A percentile compares a stretch with the other conserved stretches of the same genome.
These are phyloP conservation scores for Collichthys lucidus DNA, from an alignment of 2,113 vertebrate genomes.

Conservation along the genomic window DNA sequence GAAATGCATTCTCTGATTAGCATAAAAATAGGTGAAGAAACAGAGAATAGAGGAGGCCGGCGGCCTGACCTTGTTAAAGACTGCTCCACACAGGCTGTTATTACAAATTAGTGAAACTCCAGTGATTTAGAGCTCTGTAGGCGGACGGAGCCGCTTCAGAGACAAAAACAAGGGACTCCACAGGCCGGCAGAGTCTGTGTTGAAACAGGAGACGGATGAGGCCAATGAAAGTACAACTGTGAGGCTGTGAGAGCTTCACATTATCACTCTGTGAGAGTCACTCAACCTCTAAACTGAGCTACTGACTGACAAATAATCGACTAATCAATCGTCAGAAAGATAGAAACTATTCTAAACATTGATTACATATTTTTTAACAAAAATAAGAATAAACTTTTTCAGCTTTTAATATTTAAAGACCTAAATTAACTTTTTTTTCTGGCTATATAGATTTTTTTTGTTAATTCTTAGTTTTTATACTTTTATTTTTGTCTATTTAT, in stretches of 20 bases:
- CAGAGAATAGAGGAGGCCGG: slow-evolving; percentile 8
- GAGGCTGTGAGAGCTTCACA: not conserved
- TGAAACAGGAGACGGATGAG: slow-evolving; percentile 4
- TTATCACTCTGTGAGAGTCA: not conserved
- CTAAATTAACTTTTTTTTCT: too few species aligned
- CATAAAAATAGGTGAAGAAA: slow-evolving; percentile 50
- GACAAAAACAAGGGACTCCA: not conserved
- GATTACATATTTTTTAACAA: too few species aligned
- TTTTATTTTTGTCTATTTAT: too few species aligned
- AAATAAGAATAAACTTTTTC: too few species aligned
- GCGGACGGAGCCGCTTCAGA: slow-evolving; percentile 7
- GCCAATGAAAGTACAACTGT: not conserved
- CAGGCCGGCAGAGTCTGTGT: not conserved
- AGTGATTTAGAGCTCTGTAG: slow-evolving; percentile 31
- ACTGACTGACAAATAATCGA: not conserved
- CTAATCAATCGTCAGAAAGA: too few species aligned
- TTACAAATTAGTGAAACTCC: slow-evolving; percentile 40
- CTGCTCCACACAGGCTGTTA: slow-evolving; percentile 40
- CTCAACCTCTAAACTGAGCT: not conserved
- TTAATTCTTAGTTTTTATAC: too few species aligned
- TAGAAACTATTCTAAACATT: too few species aligned
- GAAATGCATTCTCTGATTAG: slow-evolving; percentile 48
- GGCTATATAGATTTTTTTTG: too few species aligned
- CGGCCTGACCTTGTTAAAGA: slow-evolving; percentile 37
- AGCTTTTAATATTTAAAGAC: too few species aligned